phyloP scores from a whole-genome alignment of 2,888 invertebrate species.

The Linyphia triangularis region DNA sequence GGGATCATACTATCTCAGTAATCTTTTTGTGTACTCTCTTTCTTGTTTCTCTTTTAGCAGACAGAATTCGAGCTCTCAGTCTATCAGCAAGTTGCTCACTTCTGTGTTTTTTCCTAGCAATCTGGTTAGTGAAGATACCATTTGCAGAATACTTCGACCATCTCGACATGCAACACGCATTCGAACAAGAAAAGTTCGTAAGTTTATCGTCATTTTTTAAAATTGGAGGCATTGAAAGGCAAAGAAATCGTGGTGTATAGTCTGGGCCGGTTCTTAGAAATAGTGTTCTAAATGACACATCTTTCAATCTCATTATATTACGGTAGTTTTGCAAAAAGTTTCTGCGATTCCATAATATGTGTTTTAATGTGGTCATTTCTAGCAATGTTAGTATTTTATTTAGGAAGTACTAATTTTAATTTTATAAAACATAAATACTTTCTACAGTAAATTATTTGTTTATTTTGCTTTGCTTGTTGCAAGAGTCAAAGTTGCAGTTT shows the following conservation, averaged over 20 bases:
- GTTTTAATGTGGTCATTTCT: too few species aligned
- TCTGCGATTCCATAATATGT: not conserved
- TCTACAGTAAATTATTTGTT: too few species aligned
- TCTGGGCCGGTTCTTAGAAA: not conserved
- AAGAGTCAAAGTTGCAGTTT: too few species aligned
- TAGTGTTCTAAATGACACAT: not conserved
- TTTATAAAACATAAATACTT: too few species aligned
- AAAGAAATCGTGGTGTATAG: not conserved
- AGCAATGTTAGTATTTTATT: too few species aligned
- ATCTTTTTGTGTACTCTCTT: slow-evolving; percentile 51
- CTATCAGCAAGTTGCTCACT: slow-evolving; percentile 16
- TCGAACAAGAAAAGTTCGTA: not conserved
- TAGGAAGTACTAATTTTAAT: too few species aligned
- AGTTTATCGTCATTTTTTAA: not conserved
- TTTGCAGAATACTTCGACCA: slow-evolving; percentile 39
- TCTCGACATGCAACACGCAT: slow-evolving; percentile 18
- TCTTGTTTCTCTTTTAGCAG: slow-evolving; percentile 43
- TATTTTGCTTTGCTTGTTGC: too few species aligned
- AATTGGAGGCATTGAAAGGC: not conserved
- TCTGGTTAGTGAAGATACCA: not conserved
- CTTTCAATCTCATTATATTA: slow-evolving; percentile 32
- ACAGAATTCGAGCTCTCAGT: slow-evolving; percentile 14
- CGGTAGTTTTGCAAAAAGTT: slow-evolving; percentile 6
- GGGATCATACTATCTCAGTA: slow-evolving; percentile 57
- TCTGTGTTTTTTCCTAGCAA: slow-evolving; percentile 30